Evolutionary conservation across 2,113 vertebrate genomes (phyloP).

Genomic region (Nothocercus julius): DNA sequence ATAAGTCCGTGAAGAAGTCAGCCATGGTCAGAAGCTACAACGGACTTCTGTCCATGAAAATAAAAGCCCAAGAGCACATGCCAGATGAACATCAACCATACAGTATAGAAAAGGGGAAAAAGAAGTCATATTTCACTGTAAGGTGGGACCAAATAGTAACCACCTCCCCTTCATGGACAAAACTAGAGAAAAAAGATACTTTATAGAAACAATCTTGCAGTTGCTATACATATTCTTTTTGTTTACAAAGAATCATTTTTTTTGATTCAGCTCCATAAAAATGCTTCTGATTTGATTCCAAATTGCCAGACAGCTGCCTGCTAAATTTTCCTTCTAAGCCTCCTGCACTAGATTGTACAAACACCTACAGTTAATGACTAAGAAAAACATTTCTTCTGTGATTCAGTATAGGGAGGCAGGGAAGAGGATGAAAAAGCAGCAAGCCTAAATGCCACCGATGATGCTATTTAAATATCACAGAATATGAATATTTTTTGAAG

Average conservation of each 20-base stretch:
- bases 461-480: background rate
- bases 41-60: background rate
- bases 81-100: background rate
- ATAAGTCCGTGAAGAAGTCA: background rate
- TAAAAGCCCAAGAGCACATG: background rate
- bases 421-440: background rate
- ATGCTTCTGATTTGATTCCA: constrained; percentile 1
- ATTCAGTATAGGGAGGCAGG: constrained; percentile 15
- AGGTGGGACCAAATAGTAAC: background rate
- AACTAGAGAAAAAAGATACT: background rate
- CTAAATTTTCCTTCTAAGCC: constrained; percentile 23
- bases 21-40: background rate
- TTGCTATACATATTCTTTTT: background rate
- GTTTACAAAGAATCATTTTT: background rate
- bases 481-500: background rate
- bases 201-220: background rate
- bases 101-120: background rate
- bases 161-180: background rate
- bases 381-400: constrained; percentile 31
- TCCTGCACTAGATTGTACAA: background rate
- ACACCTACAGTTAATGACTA: constrained; percentile 60
- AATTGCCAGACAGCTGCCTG: constrained; percentile 44
- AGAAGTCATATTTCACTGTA: background rate
- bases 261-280: background rate
- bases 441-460: constrained; percentile 27